Evolutionary conservation across 2,113 vertebrate species (phyloP), one percentile per base, ranked within the genome.

Genomic region (Chaetodon trifascialis): DNA sequence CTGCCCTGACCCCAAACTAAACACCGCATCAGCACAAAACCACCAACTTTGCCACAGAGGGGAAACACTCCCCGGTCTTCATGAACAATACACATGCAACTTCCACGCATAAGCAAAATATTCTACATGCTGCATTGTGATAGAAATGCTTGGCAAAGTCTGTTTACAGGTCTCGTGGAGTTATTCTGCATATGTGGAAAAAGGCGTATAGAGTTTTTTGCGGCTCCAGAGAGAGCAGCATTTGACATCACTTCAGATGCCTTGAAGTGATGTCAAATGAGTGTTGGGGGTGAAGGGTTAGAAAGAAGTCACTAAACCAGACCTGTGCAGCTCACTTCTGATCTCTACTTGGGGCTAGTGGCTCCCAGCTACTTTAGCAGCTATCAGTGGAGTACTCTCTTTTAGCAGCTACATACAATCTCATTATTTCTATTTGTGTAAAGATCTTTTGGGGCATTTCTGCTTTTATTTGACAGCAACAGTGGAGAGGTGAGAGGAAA

Each of bases 1-100:
- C 66, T 4, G 11, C 25, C 47, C 36, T 23, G 65, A 69, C 62
- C 71, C 40, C 66, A 63, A 82, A 79, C 66, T 73, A 73, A 86
- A 88, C 60, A 67, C 80, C 11, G 68, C 60, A 70, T 89, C 78
- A 87, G 80, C 84, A 87, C 40, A 93, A 90, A 83, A 52, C 44
- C 36, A 4, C 40, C 4, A 74, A 71, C 55, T 71, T 52, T 68
- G 23, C 73, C 25, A 49, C 51, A 21, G 25, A 7, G 38, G 49
- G 42, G n/a, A 78, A 54, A 81, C 23, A 23, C n/a, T 58, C 69
- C 30, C 36, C 60, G 69, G 40, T 60, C 56, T 58, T n/a, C 21
- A 60, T 36, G 16, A 72, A 76, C 66, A 80, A 59, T 23, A 30
- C n/a, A 11, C 68, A 19, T 16, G 10, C 40, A 66, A 58, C 38